A percentile compares a stretch with the other conserved stretches of the same genome.
Conservation (phyloP, 2,888 invertebrate species). For the Andrena fulva region DNA sequence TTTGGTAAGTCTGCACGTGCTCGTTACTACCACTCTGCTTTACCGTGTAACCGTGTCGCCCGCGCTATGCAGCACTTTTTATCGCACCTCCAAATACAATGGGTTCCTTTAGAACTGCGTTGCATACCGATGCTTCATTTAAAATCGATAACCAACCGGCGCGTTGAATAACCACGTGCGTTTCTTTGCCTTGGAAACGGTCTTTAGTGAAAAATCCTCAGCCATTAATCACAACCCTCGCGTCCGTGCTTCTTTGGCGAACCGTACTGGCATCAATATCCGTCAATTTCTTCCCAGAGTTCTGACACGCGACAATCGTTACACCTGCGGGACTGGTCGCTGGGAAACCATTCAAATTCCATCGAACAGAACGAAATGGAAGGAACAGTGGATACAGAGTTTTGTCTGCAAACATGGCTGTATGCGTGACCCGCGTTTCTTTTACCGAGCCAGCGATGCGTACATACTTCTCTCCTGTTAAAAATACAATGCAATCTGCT, state of each 20-base stretch:
- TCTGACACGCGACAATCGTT: too few relatives aligned
- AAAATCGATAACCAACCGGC: conserved; percentile 4
- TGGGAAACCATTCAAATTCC: background rate
- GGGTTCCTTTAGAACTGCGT: background rate
- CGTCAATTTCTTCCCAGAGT: background rate
- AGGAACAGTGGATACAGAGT: background rate
- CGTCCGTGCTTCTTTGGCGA: background rate
- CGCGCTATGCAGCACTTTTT: background rate
- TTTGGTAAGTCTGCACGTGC: conserved; percentile 87
- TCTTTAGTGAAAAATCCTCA: background rate
- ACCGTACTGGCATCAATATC: background rate
- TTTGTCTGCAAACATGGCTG: background rate
- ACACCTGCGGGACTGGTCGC: background rate
- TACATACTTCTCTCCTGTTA: background rate
- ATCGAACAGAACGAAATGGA: background rate
- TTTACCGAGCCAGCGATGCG: background rate
- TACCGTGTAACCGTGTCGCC: too few relatives aligned
- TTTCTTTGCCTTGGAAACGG: background rate
- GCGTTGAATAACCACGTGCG: background rate
- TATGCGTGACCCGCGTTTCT: background rate
- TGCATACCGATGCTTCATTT: background rate
- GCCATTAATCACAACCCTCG: background rate
- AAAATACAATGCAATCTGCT: conserved; percentile 3
- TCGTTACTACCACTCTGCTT: too few relatives aligned
- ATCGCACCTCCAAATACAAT: background rate